Evolutionary conservation across 1,140 invertebrate genomes (phyloP).

Genomic region (Lepidotrigona ventralis): DNA sequence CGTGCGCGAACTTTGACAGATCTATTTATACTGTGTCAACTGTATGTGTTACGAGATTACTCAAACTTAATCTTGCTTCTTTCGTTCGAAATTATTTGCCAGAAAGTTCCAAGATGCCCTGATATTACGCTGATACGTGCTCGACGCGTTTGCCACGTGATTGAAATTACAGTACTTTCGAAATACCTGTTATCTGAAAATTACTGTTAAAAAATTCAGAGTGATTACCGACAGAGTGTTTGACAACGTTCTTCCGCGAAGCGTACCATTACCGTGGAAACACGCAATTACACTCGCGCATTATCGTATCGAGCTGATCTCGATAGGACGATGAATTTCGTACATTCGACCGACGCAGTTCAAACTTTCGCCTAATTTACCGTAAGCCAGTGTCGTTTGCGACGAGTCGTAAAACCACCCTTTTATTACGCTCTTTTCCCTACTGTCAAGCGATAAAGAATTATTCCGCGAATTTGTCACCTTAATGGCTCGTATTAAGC

Average conservation of each 20-base stretch:
- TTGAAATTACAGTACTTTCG: too few species aligned
- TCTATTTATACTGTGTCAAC: too few species aligned
- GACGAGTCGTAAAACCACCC: background rate
- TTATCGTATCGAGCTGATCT: background rate
- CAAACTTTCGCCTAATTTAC: slow-evolving; percentile 12
- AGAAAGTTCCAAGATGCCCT: background rate
- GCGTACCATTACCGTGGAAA: background rate
- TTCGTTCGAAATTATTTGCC: background rate
- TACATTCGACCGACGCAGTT: background rate
- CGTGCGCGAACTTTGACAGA: background rate
- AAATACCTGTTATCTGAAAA: too few species aligned
- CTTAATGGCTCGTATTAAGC: slow-evolving; percentile 13
- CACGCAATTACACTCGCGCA: background rate
- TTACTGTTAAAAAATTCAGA: too few species aligned
- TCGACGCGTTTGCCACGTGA: background rate
- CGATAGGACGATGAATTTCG: slow-evolving; percentile 16
- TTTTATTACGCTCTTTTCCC: background rate
- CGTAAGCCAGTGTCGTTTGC: background rate
- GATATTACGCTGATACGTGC: background rate
- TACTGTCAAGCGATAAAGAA: background rate
- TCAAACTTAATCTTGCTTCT: too few species aligned
- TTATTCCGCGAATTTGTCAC: slow-evolving; percentile 17
- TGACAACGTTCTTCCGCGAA: background rate
- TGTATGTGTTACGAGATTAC: background rate
- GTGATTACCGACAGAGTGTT: background rate